Conservation (phyloP, 37 sponge, comb jelly and placozoan species). For the Chondrosia reniformis region DNA sequence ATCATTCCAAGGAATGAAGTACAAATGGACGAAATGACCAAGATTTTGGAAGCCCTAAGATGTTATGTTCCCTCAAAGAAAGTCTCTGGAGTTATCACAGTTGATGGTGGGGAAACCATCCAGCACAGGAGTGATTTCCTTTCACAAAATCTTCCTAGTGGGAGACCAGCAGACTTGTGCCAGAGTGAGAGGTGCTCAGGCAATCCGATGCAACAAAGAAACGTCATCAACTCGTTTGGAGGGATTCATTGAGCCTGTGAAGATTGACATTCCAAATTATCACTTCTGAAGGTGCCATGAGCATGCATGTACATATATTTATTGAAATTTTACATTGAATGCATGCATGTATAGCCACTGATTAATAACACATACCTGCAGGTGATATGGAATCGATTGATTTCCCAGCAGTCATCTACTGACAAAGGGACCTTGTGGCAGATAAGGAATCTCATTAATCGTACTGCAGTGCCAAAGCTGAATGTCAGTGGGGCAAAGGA, state of each 20-base stretch:
- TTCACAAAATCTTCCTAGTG: not conserved
- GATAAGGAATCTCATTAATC: not conserved
- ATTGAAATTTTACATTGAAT: not conserved
- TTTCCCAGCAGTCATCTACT: not conserved
- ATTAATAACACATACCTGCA: not conserved
- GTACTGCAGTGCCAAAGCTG: not conserved
- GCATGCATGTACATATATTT: not conserved
- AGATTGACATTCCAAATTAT: not conserved
- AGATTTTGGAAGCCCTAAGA: not conserved
- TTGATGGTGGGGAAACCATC: not conserved
- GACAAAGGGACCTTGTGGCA: not conserved
- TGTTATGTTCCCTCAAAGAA: not conserved
- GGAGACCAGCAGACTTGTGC: slow-evolving; percentile 8
- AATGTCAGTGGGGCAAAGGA: not conserved
- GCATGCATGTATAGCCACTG: not conserved
- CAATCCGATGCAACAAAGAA: not conserved
- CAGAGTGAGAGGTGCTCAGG: not conserved
- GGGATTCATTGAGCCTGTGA: not conserved
- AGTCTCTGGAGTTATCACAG: not conserved
- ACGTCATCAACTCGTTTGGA: not conserved
- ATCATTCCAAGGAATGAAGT: not conserved
- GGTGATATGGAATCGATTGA: not conserved
- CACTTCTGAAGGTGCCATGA: not conserved
- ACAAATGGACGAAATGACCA: not conserved
- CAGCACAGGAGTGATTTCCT: not conserved